Percentiles rank a stretch among this genome's conserved stretches.
Conservation (phyloP, 2,113 vertebrate genomes). For the Myotis lucifugus region DNA sequence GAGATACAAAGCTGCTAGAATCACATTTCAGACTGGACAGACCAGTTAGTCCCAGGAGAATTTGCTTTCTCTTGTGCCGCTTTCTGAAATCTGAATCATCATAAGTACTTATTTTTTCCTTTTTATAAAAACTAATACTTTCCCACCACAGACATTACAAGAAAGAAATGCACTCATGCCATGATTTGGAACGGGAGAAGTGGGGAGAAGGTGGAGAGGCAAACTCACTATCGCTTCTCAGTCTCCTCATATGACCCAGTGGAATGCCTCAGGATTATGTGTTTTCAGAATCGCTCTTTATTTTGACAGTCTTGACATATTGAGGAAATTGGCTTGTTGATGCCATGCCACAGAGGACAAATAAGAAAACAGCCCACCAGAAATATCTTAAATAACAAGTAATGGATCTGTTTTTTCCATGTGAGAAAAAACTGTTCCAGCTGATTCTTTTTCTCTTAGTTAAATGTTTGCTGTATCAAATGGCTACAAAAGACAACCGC, state of each 20-base stretch:
- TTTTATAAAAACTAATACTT: conserved; percentile 13
- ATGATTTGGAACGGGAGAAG: background rate
- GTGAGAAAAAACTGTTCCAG: conserved; percentile 20
- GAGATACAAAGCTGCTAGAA: background rate
- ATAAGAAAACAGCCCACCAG: background rate
- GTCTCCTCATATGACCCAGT: background rate
- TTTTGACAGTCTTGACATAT: conserved; percentile 24
- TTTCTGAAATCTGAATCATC: conserved; percentile 42
- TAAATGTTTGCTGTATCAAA: conserved; percentile 32
- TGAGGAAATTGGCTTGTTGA: conserved; percentile 23
- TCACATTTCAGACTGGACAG: conserved; percentile 57
- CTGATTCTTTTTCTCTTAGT: conserved; percentile 25
- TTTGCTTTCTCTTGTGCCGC: background rate
- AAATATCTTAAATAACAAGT: conserved; percentile 22
- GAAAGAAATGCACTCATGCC: background rate
- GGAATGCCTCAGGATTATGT: background rate
- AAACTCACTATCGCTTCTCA: background rate
- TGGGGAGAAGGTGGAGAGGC: background rate
- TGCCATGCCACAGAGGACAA: background rate
- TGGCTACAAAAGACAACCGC: background rate
- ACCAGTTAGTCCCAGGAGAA: background rate
- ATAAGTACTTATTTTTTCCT: background rate
- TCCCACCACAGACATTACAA: background rate
- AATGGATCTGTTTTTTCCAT: background rate
- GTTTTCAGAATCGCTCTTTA: background rate